phyloP scores from a whole-genome alignment of 2,797 vertebrate species.

The Urocyon cinereoargenteus region DNA sequence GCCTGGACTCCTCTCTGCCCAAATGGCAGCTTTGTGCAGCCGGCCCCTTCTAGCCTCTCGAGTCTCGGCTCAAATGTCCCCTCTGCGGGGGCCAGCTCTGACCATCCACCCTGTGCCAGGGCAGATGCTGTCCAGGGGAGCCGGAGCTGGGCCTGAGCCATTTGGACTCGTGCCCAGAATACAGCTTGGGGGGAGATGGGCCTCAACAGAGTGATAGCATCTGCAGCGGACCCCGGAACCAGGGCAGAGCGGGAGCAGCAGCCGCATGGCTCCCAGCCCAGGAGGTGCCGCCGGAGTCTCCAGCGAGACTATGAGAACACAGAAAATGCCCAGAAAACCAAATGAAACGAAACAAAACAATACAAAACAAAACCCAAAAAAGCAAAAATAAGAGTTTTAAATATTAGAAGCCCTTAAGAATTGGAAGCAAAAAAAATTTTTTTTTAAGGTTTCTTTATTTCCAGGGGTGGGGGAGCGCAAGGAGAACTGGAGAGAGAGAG shows the following conservation, averaged over 20 bases:
- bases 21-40: neutral
- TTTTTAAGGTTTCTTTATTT: neutral
- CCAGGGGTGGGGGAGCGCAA: too few species aligned
- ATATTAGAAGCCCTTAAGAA: neutral
- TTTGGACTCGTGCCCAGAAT: neutral
- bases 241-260: accelerated
- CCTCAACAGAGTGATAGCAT: neutral
- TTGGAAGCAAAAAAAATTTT: neutral
- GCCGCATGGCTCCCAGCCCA: neutral
- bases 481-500: too few species aligned
- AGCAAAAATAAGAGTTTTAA: neutral
- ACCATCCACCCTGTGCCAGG: neutral
- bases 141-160: neutral
- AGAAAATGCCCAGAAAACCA: neutral
- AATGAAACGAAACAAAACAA: neutral
- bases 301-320: neutral
- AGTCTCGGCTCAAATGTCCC: neutral
- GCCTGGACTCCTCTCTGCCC: neutral
- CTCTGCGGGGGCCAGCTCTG: neutral
- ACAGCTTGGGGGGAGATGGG: neutral
- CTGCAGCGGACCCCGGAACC: too few species aligned
- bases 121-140: too few species aligned
- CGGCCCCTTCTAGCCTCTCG: neutral
- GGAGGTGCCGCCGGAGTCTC: neutral
- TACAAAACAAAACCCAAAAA: neutral